A percentile compares a stretch with the other conserved stretches of the same genome.
Conservation (phyloP, 1,140 invertebrate species). For the Hirudo medicinalis region DNA sequence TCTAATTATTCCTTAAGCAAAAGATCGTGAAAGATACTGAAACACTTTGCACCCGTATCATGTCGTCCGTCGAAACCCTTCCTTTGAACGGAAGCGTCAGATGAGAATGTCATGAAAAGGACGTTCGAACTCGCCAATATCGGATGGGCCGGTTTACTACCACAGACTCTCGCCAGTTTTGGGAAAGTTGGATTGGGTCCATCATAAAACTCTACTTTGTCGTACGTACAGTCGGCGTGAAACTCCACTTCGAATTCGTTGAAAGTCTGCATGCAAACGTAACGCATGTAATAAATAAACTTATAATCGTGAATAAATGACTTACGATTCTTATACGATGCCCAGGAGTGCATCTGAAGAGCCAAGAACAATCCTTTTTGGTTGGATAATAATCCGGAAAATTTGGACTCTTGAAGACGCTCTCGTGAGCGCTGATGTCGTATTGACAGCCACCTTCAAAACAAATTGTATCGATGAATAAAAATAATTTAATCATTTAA, state of each 20-base stretch:
- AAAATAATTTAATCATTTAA: no score
- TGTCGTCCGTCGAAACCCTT: conserved; percentile 80
- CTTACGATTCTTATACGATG: conserved; percentile 77
- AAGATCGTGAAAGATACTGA: not conserved
- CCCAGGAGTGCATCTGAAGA: conserved; percentile 84
- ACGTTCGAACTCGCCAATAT: conserved; percentile 77
- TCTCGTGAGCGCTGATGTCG: conserved; percentile 42
- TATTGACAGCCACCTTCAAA: conserved; percentile 52
- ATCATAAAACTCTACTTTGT: conserved; percentile 84
- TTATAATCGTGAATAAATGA: not conserved
- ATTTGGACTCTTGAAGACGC: conserved; percentile 78
- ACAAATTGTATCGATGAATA: not conserved
- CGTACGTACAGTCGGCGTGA: conserved; percentile 90
- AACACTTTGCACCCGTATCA: conserved; percentile 61
- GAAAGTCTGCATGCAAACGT: conserved; percentile 51
- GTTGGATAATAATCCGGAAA: conserved; percentile 87
- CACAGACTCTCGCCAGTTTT: conserved; percentile 75
- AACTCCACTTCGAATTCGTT: conserved; percentile 86
- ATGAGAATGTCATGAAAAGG: conserved; percentile 90
- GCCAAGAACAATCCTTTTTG: conserved; percentile 92
- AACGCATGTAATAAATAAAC: not conserved
- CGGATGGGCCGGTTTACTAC: conserved; percentile 72
- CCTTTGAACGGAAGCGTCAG: conserved; percentile 82
- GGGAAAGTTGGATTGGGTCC: conserved; percentile 62
- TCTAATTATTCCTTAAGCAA: not conserved